A percentile compares a stretch with the other conserved stretches of the same genome.
Evolutionary conservation across 2,888 invertebrate genomes (phyloP).

Genomic region (Aleiodes leptofemur): DNA sequence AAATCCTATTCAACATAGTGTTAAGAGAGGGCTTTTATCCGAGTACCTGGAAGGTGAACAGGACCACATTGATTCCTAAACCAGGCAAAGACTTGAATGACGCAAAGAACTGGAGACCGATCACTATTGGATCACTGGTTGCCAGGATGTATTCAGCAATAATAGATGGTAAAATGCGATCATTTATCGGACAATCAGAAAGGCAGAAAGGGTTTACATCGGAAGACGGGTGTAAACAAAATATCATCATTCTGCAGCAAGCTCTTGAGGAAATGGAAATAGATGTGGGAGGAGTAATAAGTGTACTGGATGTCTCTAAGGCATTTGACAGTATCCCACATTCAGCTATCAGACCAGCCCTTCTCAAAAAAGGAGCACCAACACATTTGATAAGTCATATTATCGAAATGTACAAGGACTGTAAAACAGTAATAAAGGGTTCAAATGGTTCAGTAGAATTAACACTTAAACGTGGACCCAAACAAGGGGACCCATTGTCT

Average conservation of each 20-base stretch:
- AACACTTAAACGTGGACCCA: constrained; percentile 27
- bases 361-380: constrained; percentile 35
- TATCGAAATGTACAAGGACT: constrained; percentile 31
- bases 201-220: constrained; percentile 66
- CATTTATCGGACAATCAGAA: constrained; percentile 50
- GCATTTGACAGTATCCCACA: constrained; percentile 59
- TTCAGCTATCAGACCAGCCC: constrained; percentile 20
- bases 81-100: constrained; percentile 60
- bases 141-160: constrained; percentile 62
- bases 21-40: constrained; percentile 27
- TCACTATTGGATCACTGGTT: constrained; percentile 65
- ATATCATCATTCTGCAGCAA: constrained; percentile 48
- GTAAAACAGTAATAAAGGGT: constrained; percentile 31
- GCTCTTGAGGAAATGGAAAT: constrained; percentile 30
- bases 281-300: constrained; percentile 31
- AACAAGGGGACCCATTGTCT: constrained; percentile 45
- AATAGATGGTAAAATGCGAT: constrained; percentile 59
- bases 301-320: constrained; percentile 54
- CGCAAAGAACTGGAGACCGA: constrained; percentile 64
- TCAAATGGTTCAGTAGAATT: not conserved
- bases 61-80: constrained; percentile 66
- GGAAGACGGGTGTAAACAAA: constrained; percentile 58
- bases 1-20: constrained; percentile 40
- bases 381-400: not conserved
- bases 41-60: constrained; percentile 61